These are phyloP conservation scores for Balanococcus diminutus DNA, from an alignment of 2,888 invertebrate species.

Conservation along the genomic window DNA sequence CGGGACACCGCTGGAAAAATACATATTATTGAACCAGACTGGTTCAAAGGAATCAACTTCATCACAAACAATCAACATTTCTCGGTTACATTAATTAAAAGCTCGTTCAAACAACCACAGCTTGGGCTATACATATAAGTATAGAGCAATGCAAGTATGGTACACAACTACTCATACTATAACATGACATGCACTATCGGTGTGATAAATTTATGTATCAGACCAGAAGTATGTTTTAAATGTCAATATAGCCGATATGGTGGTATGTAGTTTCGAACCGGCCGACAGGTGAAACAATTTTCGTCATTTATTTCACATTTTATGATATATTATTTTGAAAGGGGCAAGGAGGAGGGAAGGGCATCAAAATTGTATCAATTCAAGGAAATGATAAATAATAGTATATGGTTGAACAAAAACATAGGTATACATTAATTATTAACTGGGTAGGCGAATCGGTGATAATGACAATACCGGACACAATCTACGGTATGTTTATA, in stretches of 20 bases:
- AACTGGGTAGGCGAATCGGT: background rate
- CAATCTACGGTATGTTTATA: too few species aligned
- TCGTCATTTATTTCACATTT: background rate
- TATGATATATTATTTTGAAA: background rate
- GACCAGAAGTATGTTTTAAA: background rate
- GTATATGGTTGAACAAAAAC: background rate
- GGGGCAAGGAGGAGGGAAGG: background rate
- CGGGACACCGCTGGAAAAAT: too few species aligned
- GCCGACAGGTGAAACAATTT: background rate
- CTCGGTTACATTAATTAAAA: too few species aligned
- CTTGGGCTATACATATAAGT: too few species aligned
- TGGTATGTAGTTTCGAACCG: too few species aligned
- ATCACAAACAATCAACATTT: too few species aligned
- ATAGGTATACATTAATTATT: constrained; percentile 3
- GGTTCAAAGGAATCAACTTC: too few species aligned
- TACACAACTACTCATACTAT: too few species aligned
- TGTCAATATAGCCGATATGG: background rate
- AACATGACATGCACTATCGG: too few species aligned
- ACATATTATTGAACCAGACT: too few species aligned
- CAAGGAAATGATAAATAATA: background rate
- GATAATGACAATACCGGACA: background rate
- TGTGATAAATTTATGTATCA: background rate
- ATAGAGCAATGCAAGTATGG: too few species aligned
- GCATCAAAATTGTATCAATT: background rate
- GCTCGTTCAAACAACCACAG: too few species aligned